Evolutionary conservation across 2,113 vertebrate genomes (phyloP).

Genomic region (Bettongia penicillata): DNA sequence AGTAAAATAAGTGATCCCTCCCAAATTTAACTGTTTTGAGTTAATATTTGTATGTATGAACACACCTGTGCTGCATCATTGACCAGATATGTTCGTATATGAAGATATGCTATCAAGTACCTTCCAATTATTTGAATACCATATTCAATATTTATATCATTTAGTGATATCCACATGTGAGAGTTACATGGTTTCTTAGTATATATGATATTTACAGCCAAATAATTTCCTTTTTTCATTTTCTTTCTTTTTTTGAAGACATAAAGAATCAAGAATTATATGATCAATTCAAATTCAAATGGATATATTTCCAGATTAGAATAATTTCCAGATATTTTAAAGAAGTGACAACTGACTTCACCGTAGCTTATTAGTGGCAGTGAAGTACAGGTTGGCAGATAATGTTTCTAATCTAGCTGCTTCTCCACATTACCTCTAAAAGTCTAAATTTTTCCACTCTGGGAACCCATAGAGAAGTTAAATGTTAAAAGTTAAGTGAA

Average conservation of each 20-base stretch:
- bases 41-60: slow-evolving; percentile 39
- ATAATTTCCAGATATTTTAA: neutral
- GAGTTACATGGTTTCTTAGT: neutral
- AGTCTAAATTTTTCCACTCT: slow-evolving; percentile 19
- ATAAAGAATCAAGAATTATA: neutral
- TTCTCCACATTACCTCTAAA: neutral
- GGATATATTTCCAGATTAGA: neutral
- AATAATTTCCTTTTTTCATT: neutral
- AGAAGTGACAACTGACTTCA: neutral
- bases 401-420: slow-evolving; percentile 18
- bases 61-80: neutral
- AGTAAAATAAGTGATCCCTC: slow-evolving; percentile 29
- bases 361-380: neutral
- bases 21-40: slow-evolving; percentile 5
- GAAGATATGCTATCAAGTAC: neutral
- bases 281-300: neutral
- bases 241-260: neutral
- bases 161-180: neutral
- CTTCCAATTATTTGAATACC: neutral
- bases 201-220: neutral
- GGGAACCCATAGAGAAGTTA: neutral
- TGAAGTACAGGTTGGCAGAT: slow-evolving; percentile 16
- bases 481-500: neutral
- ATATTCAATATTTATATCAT: neutral
- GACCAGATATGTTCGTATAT: neutral